Percentiles rank a stretch among this genome's conserved stretches.
These are phyloP conservation scores for Lucilia cuprina DNA, from an alignment of 1,140 invertebrate genomes.

Conservation along the genomic window DNA sequence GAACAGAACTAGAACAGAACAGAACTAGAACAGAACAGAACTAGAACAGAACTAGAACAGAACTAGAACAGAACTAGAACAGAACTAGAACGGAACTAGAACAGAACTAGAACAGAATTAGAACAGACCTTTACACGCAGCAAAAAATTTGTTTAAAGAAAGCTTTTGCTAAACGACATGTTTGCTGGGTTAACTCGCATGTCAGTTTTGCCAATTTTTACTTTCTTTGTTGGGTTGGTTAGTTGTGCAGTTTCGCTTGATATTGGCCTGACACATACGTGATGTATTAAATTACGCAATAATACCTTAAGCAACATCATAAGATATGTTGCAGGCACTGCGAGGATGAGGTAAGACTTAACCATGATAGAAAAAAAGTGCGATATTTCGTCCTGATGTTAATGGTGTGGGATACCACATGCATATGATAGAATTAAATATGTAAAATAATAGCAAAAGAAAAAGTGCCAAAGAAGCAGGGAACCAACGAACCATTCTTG, in stretches of 20 bases:
- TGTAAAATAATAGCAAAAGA: not conserved
- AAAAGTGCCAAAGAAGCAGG: not conserved
- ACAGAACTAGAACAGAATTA: too few species aligned
- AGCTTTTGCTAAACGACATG: too few species aligned
- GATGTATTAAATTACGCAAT: slow-evolving; percentile 12
- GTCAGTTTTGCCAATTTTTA: too few species aligned
- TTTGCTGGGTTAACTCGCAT: too few species aligned
- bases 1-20: too few species aligned
- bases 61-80: too few species aligned
- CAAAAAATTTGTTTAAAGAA: too few species aligned
- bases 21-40: too few species aligned
- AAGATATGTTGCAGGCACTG: not conserved
- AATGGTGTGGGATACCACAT: not conserved
- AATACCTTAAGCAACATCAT: slow-evolving; percentile 1
- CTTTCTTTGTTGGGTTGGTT: too few species aligned
- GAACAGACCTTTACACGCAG: too few species aligned
- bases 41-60: too few species aligned
- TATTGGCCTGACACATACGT: not conserved
- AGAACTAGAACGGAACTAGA: too few species aligned
- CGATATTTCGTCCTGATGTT: not conserved
- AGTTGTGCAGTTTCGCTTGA: not conserved
- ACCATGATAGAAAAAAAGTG: not conserved
- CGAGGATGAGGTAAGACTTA: not conserved
- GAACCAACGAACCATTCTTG: not conserved
- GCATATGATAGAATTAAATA: not conserved